Conservation (phyloP, 2,797 vertebrate species). For the Emys orbicularis region DNA sequence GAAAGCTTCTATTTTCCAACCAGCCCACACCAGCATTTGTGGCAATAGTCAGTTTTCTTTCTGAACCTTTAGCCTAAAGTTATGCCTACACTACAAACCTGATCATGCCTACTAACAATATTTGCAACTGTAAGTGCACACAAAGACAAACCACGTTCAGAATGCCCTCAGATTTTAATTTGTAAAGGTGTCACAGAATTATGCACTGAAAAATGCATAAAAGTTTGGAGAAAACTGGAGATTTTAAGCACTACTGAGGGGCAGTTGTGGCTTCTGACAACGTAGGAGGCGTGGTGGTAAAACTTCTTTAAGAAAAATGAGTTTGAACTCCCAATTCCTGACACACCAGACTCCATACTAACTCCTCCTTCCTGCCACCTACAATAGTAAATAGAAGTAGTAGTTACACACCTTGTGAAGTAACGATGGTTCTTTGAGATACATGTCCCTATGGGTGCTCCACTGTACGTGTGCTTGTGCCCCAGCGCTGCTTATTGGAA, state of each 20-base stretch:
- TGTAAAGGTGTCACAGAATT: background rate
- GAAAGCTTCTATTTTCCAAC: background rate
- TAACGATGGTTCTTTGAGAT: too few relatives aligned
- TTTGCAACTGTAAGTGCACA: background rate
- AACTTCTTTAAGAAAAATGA: background rate
- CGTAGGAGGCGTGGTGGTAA: background rate
- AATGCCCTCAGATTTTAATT: background rate
- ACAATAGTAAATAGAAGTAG: background rate
- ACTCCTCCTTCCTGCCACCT: background rate
- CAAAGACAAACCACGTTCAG: background rate
- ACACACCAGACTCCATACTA: background rate
- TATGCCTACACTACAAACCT: background rate
- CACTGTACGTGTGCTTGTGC: too few relatives aligned
- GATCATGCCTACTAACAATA: background rate
- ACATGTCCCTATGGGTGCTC: too few relatives aligned
- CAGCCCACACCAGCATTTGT: background rate
- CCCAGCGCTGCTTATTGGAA: too few relatives aligned
- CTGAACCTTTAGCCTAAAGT: background rate
- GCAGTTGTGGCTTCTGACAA: background rate
- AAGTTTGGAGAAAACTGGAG: background rate
- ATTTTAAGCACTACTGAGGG: background rate
- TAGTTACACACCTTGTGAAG: background rate
- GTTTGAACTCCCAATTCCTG: background rate
- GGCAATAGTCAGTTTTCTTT: background rate
- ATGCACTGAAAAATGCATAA: background rate